Percentiles rank a stretch among this genome's conserved stretches.
phyloP scores from a whole-genome alignment of 2,113 vertebrate genomes.

The Ciconia stormi region DNA sequence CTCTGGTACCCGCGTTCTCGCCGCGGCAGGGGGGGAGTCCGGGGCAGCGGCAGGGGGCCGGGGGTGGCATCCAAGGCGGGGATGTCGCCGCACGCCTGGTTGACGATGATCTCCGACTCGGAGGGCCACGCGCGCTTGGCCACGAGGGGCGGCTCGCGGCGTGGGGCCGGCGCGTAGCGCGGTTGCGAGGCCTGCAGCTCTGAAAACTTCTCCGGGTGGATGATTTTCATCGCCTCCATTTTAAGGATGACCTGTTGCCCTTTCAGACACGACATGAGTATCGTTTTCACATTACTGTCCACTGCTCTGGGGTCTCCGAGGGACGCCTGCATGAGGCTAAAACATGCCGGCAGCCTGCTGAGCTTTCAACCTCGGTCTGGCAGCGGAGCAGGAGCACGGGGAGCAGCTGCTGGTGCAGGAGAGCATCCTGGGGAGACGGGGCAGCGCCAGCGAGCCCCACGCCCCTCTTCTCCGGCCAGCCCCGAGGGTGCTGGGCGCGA shows the following conservation, averaged over 20 bases:
- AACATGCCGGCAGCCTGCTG: conserved; percentile 16
- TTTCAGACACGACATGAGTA: conserved; percentile 97
- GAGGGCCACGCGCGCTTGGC: conserved; percentile 86
- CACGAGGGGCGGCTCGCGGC: conserved; percentile 83
- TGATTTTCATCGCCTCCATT: conserved; percentile 98
- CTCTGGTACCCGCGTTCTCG: conserved; percentile 83
- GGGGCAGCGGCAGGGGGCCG: conserved; percentile 66
- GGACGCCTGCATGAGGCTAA: conserved; percentile 78
- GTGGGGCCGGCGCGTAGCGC: conserved; percentile 76
- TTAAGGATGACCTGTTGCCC: conserved; percentile 95
- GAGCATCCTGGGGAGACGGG: conserved; percentile 28
- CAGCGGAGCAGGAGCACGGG: background rate
- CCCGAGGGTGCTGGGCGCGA: background rate
- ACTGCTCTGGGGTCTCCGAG: conserved; percentile 66
- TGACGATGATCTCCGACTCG: conserved; percentile 95
- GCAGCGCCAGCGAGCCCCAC: background rate
- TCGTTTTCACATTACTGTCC: conserved; percentile 75
- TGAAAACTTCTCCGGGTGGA: conserved; percentile 95
- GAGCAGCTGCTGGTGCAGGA: background rate
- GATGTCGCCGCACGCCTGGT: conserved; percentile 88
- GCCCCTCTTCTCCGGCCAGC: conserved; percentile 25
- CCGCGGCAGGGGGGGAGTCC: conserved; percentile 79
- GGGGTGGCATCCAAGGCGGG: conserved; percentile 68
- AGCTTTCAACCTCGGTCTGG: conserved; percentile 57
- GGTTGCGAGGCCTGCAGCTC: conserved; percentile 73